Conservation (phyloP, 1,140 invertebrate genomes). For the Theocolax elegans region DNA sequence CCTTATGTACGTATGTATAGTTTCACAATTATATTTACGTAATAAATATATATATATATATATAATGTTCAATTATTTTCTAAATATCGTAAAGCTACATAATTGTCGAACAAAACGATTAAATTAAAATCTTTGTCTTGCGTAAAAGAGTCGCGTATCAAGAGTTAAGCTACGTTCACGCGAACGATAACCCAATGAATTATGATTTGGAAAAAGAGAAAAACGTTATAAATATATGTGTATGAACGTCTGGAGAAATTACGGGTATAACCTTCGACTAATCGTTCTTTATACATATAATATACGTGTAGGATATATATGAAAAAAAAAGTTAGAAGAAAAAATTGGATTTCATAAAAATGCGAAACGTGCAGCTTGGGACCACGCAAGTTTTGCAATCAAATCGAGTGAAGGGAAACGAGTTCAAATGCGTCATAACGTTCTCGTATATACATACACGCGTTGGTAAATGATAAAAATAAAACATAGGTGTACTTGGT, state of each 20-base stretch:
- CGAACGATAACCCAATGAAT: no score
- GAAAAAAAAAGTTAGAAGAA: background rate
- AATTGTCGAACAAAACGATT: background rate
- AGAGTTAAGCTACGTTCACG: no score
- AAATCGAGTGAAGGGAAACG: conserved; percentile 46
- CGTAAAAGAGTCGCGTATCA: no score
- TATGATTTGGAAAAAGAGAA: no score
- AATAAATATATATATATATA: background rate
- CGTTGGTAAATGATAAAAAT: background rate
- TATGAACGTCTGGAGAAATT: background rate
- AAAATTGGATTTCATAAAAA: conserved; percentile 25
- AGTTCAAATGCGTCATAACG: background rate
- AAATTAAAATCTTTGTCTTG: background rate
- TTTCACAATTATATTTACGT: background rate
- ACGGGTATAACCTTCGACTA: background rate
- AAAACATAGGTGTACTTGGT: background rate
- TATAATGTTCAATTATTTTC: background rate
- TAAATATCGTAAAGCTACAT: conserved; percentile 5
- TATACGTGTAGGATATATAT: background rate
- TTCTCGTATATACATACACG: background rate
- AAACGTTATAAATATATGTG: no score
- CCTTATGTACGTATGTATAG: no score
- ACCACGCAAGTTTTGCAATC: conserved; percentile 35
- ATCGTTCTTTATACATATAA: background rate
- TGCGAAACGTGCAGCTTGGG: background rate